Base-by-base conservation (phyloP, 2,113 vertebrate species). In the Xyliphius kryptos region DNA sequence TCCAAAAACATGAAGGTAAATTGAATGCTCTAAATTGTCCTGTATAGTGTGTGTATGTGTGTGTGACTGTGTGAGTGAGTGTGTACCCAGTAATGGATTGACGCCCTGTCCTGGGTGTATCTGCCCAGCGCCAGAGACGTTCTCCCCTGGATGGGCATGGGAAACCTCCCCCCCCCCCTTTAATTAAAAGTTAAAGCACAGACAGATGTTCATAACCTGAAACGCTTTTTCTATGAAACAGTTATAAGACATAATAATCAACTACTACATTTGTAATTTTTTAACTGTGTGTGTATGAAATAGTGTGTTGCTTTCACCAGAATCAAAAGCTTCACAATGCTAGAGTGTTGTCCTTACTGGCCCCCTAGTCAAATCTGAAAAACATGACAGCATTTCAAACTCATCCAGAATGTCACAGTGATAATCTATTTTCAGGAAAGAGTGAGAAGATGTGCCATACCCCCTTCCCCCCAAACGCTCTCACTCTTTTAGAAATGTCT, bases 341-440 rank as follows among this genome's bases (percentile, higher is more conserved):
- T 52, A 52, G 20, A 15, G 40, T 36, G 12, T 40, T 60, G 52
- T 61, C 61, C 36, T 57, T 44, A 56, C 14, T 68, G 48, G 22
- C 52, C 57, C 65, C 17, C 40, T 59, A 54, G 66, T 56, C 17
- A 48, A 73, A 64, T 63, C 56, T 46, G 9, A 46, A 69, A 73
- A 66, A 66, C 41, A 44, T 69, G 56, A 69, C 57, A 63, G 63
- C 56, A 55, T 61, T 73, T 69, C 62, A 69, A 56, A 62, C 26
- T 19, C 15, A 16, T 19, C 41, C 21, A 43, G 56, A 65, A 48
- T 50, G 37, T 22, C 43, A 63, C 20, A 60, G 64, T 60, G 55
- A 65, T 56, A 51, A 53, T 69, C 15, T 68, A 49, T 63, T 57
- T 64, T 68, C 60, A 52, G 56, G 56, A 38, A 17, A 22, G 49